These are phyloP conservation scores for Hemaris fuciformis DNA, from an alignment of 2,888 invertebrate species.

Conservation along the genomic window DNA sequence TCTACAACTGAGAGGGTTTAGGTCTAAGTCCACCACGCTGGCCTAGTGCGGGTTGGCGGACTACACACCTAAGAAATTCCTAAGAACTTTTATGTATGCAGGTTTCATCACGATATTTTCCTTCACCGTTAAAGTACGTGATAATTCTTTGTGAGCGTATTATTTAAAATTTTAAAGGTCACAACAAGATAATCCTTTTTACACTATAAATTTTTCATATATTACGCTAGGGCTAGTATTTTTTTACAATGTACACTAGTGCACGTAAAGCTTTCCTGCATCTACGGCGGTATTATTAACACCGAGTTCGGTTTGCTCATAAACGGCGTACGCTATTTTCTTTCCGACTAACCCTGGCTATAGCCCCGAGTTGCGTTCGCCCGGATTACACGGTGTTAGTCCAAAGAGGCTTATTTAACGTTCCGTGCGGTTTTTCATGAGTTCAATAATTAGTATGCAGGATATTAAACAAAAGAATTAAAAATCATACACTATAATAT, in stretches of 20 bases:
- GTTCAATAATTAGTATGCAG: slow-evolving; percentile 11
- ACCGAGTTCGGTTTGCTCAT: slow-evolving; percentile 47
- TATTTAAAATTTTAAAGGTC: no score
- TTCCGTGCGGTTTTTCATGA: slow-evolving; percentile 30
- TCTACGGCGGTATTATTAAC: slow-evolving; percentile 47
- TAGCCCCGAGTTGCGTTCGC: slow-evolving; percentile 41
- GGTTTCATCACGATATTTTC: no score
- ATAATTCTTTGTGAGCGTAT: no score
- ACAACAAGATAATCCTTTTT: background rate
- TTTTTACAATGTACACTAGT: slow-evolving; percentile 18
- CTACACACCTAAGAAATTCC: no score
- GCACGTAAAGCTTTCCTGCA: slow-evolving; percentile 34
- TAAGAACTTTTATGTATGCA: no score
- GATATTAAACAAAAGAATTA: background rate
- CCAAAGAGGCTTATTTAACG: slow-evolving; percentile 44
- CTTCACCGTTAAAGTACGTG: no score
- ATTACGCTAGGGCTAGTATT: background rate
- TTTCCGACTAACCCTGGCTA: slow-evolving; percentile 41
- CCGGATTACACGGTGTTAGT: slow-evolving; percentile 43
- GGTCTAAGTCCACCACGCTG: no score
- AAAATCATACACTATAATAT: background rate
- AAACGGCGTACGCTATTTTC: slow-evolving; percentile 51
- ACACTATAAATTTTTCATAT: background rate
- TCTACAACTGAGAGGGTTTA: no score
- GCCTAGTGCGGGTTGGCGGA: no score